Conservation (phyloP, 2,888 invertebrate species). For the Aporophyla lueneburgensis region DNA sequence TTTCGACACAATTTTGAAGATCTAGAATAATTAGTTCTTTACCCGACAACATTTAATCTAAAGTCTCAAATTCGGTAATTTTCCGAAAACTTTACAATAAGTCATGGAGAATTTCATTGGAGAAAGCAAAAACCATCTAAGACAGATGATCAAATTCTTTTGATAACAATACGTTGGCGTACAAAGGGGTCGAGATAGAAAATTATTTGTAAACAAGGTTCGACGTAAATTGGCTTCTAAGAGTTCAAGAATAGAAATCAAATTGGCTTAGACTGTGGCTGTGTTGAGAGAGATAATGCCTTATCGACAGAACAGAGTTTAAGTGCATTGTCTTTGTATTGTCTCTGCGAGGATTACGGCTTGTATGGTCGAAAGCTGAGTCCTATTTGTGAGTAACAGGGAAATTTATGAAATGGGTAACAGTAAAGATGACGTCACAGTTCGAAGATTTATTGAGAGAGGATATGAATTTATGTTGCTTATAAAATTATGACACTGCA, state of each 20-base stretch:
- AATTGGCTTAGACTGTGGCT: conserved; percentile 58
- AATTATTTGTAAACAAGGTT: conserved; percentile 66
- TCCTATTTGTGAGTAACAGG: conserved; percentile 45
- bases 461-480: conserved; percentile 17
- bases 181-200: conserved; percentile 70
- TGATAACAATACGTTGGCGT: conserved; percentile 71
- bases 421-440: conserved; percentile 35
- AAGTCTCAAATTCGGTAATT: conserved; percentile 43
- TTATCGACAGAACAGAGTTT: conserved; percentile 62
- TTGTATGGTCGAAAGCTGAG: conserved; percentile 43
- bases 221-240: conserved; percentile 65
- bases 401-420: conserved; percentile 42
- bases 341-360: conserved; percentile 54
- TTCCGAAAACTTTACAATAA: conserved; percentile 55
- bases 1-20: conserved; percentile 25
- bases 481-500: not conserved
- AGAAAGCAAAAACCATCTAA: conserved; percentile 66
- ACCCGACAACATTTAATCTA: conserved; percentile 28
- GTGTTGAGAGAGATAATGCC: conserved; percentile 66
- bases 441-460: conserved; percentile 43
- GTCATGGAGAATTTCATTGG: conserved; percentile 55
- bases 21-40: conserved; percentile 26
- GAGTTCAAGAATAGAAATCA: conserved; percentile 64
- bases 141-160: conserved; percentile 76
- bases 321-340: conserved; percentile 64